Evolutionary conservation across 2,888 invertebrate genomes (phyloP).

Genomic region (Cyaniris semiargus): DNA sequence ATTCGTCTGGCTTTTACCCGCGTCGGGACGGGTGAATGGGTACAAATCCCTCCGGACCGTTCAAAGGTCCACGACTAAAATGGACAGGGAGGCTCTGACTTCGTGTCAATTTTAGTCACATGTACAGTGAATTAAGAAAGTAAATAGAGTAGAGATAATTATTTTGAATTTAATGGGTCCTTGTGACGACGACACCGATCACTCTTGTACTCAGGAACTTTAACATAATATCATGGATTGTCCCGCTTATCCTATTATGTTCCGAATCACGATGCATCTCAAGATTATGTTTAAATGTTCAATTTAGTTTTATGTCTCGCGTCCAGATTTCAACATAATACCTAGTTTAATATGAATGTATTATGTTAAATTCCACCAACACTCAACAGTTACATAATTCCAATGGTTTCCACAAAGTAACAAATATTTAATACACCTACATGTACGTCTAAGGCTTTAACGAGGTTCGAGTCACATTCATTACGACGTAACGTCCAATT

Average conservation of each 20-base stretch:
- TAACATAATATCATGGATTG: no score
- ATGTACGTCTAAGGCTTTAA: slow-evolving; percentile 37
- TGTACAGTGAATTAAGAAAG: not conserved
- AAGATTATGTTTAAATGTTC: no score
- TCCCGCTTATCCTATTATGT: no score
- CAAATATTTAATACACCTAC: slow-evolving; percentile 34
- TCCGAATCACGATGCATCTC: no score
- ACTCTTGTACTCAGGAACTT: no score
- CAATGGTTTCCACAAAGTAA: not conserved
- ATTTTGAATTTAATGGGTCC: no score
- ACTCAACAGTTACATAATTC: not conserved
- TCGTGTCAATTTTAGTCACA: not conserved
- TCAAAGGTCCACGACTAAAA: slow-evolving; percentile 7
- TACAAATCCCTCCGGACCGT: slow-evolving; percentile 6
- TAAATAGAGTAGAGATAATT: no score
- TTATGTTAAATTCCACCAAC: no score
- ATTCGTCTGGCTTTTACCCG: slow-evolving; percentile 7
- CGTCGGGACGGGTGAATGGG: slow-evolving; percentile 2
- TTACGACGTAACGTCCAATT: slow-evolving; percentile 58
- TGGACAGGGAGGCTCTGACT: not conserved
- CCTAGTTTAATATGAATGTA: no score
- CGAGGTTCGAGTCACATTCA: slow-evolving; percentile 51
- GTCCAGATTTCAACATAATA: not conserved
- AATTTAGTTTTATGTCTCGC: no score
- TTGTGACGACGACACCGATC: no score